A percentile compares a stretch with the other conserved stretches of the same genome.
Conservation (phyloP, 2,113 vertebrate species). For the Phoenicopterus ruber region DNA sequence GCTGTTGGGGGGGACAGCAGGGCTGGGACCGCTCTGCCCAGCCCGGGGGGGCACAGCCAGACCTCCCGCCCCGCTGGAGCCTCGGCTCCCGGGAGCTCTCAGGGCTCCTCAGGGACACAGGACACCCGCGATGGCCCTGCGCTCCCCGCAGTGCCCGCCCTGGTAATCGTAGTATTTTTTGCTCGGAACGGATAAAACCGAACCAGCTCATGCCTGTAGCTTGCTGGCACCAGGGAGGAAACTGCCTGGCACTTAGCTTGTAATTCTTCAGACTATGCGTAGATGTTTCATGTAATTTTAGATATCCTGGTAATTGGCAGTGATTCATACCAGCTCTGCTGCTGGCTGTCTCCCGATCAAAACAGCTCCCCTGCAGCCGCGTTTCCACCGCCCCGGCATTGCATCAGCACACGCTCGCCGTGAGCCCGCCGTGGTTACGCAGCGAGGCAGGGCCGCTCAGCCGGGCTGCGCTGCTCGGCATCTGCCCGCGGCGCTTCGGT, state of each 20-base stretch:
- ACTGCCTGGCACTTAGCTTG: neutral
- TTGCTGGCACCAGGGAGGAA: neutral
- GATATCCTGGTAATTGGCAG: neutral
- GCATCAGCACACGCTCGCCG: neutral
- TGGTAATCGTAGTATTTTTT: neutral
- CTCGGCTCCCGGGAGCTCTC: neutral
- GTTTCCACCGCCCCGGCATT: neutral
- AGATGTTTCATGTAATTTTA: conserved; percentile 6
- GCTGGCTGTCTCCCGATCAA: neutral
- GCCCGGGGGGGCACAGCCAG: neutral
- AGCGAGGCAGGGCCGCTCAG: rapidly evolving
- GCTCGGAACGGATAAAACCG: neutral
- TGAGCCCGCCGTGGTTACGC: rapidly evolving
- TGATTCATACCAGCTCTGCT: conserved; percentile 1
- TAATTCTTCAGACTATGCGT: neutral
- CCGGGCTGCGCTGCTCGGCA: neutral
- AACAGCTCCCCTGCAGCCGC: neutral
- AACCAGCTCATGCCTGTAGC: neutral
- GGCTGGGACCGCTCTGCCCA: neutral
- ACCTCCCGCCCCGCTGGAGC: too few species aligned
- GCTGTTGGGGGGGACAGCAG: neutral
- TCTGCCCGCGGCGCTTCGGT: rapidly evolving
- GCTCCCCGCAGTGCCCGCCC: neutral
- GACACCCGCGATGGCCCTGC: too few species aligned
- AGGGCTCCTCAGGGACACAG: neutral